Percentiles rank a stretch among this genome's conserved stretches.
Conservation (phyloP, 2,113 vertebrate species). For the Aphelocoma coerulescens region DNA sequence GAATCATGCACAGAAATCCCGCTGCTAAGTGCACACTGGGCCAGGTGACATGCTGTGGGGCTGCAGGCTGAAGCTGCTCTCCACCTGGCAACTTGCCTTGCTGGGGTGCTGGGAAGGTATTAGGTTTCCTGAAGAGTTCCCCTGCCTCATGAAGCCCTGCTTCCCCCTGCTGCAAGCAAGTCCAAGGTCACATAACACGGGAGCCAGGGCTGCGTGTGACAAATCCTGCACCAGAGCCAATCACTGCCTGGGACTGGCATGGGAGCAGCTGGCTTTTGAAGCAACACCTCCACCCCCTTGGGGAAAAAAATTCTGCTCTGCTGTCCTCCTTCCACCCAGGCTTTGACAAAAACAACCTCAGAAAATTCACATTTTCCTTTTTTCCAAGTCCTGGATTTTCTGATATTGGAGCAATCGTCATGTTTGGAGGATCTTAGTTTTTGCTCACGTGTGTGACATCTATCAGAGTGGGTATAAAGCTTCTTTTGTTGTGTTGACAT, state of each 20-base stretch:
- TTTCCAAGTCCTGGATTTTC: background rate
- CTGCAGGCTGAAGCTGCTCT: background rate
- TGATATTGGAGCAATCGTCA: background rate
- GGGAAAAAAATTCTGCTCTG: background rate
- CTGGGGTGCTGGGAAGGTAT: background rate
- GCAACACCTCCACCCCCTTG: background rate
- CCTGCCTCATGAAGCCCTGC: background rate
- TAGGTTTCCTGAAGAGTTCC: background rate
- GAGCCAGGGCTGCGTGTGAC: background rate
- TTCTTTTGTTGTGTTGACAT: background rate
- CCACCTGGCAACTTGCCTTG: background rate
- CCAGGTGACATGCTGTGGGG: background rate
- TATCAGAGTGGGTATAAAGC: background rate
- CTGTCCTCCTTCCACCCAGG: background rate
- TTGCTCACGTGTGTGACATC: background rate
- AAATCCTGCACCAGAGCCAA: background rate
- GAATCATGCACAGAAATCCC: background rate
- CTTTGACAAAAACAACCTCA: background rate
- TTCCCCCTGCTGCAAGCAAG: background rate
- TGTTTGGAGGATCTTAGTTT: background rate
- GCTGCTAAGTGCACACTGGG: background rate
- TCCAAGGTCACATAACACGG: background rate
- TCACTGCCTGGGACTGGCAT: background rate
- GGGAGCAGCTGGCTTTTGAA: background rate
- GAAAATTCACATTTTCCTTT: background rate